Evolutionary conservation across 2,888 invertebrate species (phyloP).

Genomic region (Amorpha juglandis): DNA sequence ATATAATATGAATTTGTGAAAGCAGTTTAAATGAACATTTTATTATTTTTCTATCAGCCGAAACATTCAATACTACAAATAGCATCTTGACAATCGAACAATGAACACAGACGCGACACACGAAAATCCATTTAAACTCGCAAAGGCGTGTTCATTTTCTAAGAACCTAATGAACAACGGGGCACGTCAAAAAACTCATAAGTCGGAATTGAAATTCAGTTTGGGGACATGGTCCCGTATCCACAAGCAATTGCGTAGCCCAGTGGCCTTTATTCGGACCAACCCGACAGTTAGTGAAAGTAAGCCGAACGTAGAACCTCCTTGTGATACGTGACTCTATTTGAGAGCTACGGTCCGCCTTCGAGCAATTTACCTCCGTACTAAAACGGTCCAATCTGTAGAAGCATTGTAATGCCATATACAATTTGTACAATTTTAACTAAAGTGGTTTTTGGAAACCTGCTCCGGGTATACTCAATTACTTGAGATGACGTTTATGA

Average conservation of each 20-base stretch:
- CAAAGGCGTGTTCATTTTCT: conserved; percentile 22
- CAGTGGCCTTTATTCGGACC: conserved; percentile 50
- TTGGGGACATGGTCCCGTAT: conserved; percentile 44
- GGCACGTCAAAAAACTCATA: conserved; percentile 36
- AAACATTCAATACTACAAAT: not conserved
- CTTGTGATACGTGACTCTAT: conserved; percentile 72
- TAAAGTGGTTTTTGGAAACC: conserved; percentile 43
- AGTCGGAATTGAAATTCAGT: conserved; percentile 48
- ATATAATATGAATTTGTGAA: too few relatives aligned
- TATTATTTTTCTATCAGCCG: too few relatives aligned
- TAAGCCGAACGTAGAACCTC: conserved; percentile 55
- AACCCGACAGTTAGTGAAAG: conserved; percentile 49
- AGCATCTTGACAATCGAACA: not conserved
- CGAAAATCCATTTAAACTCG: not conserved
- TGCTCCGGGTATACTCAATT: conserved; percentile 30
- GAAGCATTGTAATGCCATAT: conserved; percentile 58
- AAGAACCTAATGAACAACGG: conserved; percentile 32
- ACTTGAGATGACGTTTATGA: not conserved
- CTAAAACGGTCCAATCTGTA: conserved; percentile 66
- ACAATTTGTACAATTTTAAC: conserved; percentile 54
- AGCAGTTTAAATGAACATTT: too few relatives aligned
- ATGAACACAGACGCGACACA: not conserved
- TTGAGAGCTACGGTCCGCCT: conserved; percentile 66
- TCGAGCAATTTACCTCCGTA: conserved; percentile 66
- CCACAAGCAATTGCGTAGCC: conserved; percentile 50